Conservation (phyloP, 1,140 invertebrate genomes). For the Orchestia grillus region DNA sequence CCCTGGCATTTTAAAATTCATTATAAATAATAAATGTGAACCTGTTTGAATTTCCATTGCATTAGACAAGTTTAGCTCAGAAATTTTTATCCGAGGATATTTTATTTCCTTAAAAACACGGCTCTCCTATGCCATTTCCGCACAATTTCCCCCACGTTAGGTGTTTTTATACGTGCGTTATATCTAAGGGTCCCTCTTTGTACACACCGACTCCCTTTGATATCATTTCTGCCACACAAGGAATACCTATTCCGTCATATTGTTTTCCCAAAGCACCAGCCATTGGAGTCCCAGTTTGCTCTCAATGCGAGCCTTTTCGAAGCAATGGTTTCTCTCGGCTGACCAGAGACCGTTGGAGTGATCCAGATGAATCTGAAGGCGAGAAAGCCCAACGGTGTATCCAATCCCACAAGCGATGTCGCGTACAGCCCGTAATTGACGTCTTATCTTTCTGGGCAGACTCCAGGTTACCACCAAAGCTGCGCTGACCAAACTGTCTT, state of each 20-base stretch:
- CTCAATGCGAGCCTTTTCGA: background rate
- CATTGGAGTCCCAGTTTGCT: background rate
- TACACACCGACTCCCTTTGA: background rate
- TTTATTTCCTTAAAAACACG: too few species aligned
- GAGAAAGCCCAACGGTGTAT: background rate
- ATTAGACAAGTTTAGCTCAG: too few species aligned
- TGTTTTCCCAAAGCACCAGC: background rate
- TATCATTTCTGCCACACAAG: background rate
- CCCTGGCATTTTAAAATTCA: too few species aligned
- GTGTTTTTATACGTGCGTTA: too few species aligned
- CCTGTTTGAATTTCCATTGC: too few species aligned
- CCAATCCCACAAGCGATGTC: slow-evolving; percentile 38
- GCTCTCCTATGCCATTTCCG: too few species aligned
- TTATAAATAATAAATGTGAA: too few species aligned
- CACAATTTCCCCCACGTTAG: too few species aligned
- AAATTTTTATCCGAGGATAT: too few species aligned
- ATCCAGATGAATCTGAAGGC: slow-evolving; percentile 30
- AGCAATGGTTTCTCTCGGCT: background rate
- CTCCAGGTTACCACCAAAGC: background rate
- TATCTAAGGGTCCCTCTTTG: too few species aligned
- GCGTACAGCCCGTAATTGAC: slow-evolving; percentile 32
- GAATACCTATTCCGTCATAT: background rate
- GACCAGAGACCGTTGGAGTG: background rate
- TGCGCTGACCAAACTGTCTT: slow-evolving; percentile 36
- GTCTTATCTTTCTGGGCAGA: slow-evolving; percentile 44